Evolutionary conservation across 2,888 invertebrate genomes (phyloP).

Genomic region (Papilio gigon): DNA sequence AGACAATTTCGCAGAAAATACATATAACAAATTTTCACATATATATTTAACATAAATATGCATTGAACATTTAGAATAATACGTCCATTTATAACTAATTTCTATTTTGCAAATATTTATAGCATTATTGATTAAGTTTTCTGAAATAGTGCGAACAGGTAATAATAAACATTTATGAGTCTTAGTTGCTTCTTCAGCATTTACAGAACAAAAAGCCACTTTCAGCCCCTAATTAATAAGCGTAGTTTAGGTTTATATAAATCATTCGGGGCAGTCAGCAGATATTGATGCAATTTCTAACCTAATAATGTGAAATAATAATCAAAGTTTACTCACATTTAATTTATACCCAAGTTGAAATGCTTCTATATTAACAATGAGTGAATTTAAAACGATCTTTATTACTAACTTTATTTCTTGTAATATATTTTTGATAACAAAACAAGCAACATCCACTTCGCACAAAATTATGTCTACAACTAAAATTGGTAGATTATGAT

Average conservation of each 20-base stretch:
- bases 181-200: constrained; percentile 49
- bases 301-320: constrained; percentile 63
- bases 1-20: not conserved
- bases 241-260: constrained; percentile 63
- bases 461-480: constrained; percentile 34
- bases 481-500: constrained; percentile 19
- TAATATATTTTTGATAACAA: constrained; percentile 14
- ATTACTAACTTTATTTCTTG: constrained; percentile 1
- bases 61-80: not conserved
- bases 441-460: constrained; percentile 31
- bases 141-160: constrained; percentile 45
- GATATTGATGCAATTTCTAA: constrained; percentile 75
- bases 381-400: not conserved
- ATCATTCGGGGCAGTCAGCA: constrained; percentile 73
- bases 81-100: not conserved
- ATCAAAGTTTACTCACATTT: constrained; percentile 65
- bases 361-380: constrained; percentile 39
- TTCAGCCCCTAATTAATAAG: constrained; percentile 77
- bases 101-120: constrained; percentile 1
- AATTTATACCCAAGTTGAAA: constrained; percentile 49
- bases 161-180: constrained; percentile 41
- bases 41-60: too few relatives aligned
- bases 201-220: constrained; percentile 68
- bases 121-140: constrained; percentile 47
- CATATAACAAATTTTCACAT: not conserved